Evolutionary conservation across 1,140 invertebrate species (phyloP).

Genomic region (Zaprionus lachaisei): DNA sequence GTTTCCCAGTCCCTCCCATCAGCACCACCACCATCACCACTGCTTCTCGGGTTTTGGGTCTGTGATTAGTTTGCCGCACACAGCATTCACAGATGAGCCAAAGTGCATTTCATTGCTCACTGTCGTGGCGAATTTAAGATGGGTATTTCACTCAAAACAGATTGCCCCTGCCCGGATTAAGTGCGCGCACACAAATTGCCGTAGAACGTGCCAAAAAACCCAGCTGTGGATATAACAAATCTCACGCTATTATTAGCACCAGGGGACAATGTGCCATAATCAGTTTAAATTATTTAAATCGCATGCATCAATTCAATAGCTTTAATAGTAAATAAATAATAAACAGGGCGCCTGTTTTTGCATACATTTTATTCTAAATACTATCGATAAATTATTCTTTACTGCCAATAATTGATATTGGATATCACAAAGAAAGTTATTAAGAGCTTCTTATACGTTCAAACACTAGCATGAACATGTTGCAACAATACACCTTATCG

Average conservation of each 20-base stretch:
- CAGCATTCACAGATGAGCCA: slow-evolving; percentile 65
- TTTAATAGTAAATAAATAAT: not conserved
- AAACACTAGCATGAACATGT: too few relatives aligned
- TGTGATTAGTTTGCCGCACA: slow-evolving; percentile 69
- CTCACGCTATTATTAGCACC: slow-evolving; percentile 49
- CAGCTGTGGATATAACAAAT: slow-evolving; percentile 42
- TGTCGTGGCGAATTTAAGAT: slow-evolving; percentile 64
- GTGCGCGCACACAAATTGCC: slow-evolving; percentile 72
- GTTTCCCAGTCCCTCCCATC: too few relatives aligned
- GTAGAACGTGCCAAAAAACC: slow-evolving; percentile 33
- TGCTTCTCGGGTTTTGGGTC: slow-evolving; percentile 30
- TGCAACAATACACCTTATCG: too few relatives aligned
- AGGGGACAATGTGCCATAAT: slow-evolving; percentile 15
- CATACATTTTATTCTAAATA: too few relatives aligned
- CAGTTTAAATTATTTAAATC: slow-evolving; percentile 1
- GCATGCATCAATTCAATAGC: not conserved
- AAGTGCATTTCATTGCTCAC: slow-evolving; percentile 81
- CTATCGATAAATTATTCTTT: not conserved
- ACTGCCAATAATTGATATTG: not conserved
- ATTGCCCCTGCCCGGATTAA: slow-evolving; percentile 62
- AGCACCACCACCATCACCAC: not conserved
- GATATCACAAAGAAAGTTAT: not conserved
- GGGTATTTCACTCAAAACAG: slow-evolving; percentile 51
- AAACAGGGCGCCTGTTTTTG: too few relatives aligned
- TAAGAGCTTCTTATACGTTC: too few relatives aligned